phyloP scores from a whole-genome alignment of 2,113 vertebrate species.

The Callospermophilus lateralis region DNA sequence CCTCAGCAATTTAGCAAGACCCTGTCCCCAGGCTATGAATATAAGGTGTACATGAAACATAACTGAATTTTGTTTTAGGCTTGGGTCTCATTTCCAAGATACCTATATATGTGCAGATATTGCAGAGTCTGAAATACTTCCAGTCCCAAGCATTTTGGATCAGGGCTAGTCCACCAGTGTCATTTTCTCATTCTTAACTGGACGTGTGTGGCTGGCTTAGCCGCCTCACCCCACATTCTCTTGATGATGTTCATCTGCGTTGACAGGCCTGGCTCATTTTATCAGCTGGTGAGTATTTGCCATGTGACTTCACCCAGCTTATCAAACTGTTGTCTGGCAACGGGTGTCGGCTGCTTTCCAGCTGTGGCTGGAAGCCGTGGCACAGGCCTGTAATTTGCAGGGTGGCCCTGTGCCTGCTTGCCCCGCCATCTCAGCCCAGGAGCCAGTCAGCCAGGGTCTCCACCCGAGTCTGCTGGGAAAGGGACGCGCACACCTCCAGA shows the following conservation, averaged over 20 bases:
- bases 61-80: background rate
- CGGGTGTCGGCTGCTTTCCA: accelerated
- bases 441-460: background rate
- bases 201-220: background rate
- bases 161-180: background rate
- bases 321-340: accelerated
- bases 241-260: no score
- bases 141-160: background rate
- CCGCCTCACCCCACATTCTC: background rate
- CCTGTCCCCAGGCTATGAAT: no score
- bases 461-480: background rate
- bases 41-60: background rate
- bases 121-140: background rate
- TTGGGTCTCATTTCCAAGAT: background rate
- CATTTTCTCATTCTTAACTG: background rate
- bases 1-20: background rate
- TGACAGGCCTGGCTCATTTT: background rate
- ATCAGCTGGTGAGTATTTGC: background rate
- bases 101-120: background rate
- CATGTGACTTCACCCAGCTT: accelerated
- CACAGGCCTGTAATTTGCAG: no score
- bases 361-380: background rate
- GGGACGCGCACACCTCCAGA: background rate
- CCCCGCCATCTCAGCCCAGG: accelerated
- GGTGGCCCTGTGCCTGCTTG: background rate